phyloP scores from a whole-genome alignment of 2,797 vertebrate genomes.

The Peromyscus attwateri region DNA sequence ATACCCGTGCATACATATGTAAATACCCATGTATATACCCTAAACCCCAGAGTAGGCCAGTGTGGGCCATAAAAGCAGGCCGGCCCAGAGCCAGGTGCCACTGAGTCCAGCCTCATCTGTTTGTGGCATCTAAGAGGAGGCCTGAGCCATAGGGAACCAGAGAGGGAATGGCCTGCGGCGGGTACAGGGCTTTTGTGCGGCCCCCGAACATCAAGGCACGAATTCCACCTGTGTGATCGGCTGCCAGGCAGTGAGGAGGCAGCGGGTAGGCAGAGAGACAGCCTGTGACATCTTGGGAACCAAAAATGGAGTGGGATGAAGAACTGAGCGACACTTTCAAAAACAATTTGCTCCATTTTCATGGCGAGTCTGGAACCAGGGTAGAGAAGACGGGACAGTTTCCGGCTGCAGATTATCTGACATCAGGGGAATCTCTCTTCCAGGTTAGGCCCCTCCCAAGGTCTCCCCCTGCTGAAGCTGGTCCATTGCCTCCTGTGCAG shows the following conservation, averaged over 20 bases:
- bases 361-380: neutral
- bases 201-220: neutral
- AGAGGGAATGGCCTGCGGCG: neutral
- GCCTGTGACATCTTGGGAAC: slow-evolving; percentile 40
- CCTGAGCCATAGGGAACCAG: rapidly evolving
- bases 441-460: neutral
- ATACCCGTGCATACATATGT: no score
- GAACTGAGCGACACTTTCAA: neutral
- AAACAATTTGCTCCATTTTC: neutral
- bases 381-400: neutral
- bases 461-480: neutral
- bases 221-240: slow-evolving; percentile 41
- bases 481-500: no score
- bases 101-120: neutral
- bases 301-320: neutral
- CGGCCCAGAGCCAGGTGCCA: neutral
- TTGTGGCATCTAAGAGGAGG: neutral
- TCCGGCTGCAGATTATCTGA: neutral
- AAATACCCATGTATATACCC: no score
- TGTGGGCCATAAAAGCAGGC: neutral
- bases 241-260: neutral
- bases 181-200: slow-evolving; percentile 23
- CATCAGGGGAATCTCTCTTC: neutral
- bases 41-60: neutral
- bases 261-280: slow-evolving; percentile 9